Evolutionary conservation across 2,797 vertebrate species (phyloP).

Genomic region (Notolabrus celidotus): DNA sequence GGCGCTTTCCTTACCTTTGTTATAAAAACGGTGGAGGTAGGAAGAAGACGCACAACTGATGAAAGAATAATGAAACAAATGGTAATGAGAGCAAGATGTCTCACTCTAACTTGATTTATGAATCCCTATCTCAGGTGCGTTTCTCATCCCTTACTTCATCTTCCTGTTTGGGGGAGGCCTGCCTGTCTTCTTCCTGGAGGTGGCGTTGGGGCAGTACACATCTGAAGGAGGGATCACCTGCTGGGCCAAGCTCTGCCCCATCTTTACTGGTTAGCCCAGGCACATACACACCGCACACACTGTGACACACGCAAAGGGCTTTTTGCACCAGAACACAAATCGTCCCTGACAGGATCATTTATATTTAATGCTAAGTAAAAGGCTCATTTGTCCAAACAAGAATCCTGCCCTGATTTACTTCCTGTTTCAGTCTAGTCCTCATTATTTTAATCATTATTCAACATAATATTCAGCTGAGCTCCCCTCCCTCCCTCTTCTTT

Average conservation of each 20-base stretch:
- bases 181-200: constrained; percentile 98
- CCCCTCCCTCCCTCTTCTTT: no score
- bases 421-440: constrained; percentile 22
- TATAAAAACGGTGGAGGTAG: constrained; percentile 99
- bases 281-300: constrained; percentile 5
- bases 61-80: neutral
- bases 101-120: constrained; percentile 10
- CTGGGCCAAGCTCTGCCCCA: constrained; percentile 98
- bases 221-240: constrained; percentile 99
- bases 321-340: constrained; percentile 3
- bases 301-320: no score
- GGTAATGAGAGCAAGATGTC: neutral
- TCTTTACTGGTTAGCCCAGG: constrained; percentile 94
- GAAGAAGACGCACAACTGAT: constrained; percentile 36
- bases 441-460: constrained; percentile 23
- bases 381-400: constrained; percentile 32
- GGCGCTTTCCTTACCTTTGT: constrained; percentile 99
- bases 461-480: constrained; percentile 45
- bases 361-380: constrained; percentile 42
- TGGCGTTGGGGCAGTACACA: constrained; percentile 98
- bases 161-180: constrained; percentile 98
- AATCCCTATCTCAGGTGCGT: constrained; percentile 88
- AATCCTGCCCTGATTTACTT: constrained; percentile 42
- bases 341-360: constrained; percentile 14
- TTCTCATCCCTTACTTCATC: constrained; percentile 99